phyloP scores from a whole-genome alignment of 2,888 invertebrate genomes.

The Pollenia labialis region DNA sequence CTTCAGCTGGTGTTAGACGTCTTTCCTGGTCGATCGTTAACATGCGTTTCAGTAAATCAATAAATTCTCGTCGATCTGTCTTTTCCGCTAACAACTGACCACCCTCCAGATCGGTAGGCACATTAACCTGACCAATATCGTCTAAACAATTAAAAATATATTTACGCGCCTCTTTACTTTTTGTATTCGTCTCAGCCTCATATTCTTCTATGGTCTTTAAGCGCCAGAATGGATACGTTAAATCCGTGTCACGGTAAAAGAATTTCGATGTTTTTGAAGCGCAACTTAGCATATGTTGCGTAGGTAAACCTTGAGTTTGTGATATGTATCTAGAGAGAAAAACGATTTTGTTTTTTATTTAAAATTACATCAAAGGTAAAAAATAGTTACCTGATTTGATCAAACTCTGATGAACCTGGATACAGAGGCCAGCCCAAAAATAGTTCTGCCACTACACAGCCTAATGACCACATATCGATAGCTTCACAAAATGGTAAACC shows the following conservation, averaged over 20 bases:
- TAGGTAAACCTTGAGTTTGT: slow-evolving; percentile 98
- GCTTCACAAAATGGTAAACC: slow-evolving; percentile 99
- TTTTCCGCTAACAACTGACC: slow-evolving; percentile 98
- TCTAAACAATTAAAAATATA: slow-evolving; percentile 99
- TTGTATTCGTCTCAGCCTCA: slow-evolving; percentile 98
- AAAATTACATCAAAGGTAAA: neutral
- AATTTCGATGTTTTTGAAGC: slow-evolving; percentile 99
- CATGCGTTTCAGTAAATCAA: slow-evolving; percentile 99
- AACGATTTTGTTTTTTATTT: neutral
- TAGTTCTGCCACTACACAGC: slow-evolving; percentile 99
- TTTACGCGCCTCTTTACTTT: slow-evolving; percentile 99
- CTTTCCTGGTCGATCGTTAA: slow-evolving; percentile 99
- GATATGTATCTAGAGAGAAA: slow-evolving; percentile 89
- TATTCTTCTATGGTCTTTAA: slow-evolving; percentile 98
- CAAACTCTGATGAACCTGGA: slow-evolving; percentile 99
- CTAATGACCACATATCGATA: slow-evolving; percentile 99
- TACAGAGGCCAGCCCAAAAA: slow-evolving; percentile 99
- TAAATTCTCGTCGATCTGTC: slow-evolving; percentile 98
- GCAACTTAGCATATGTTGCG: slow-evolving; percentile 98
- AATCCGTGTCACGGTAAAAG: slow-evolving; percentile 98
- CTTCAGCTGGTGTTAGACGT: slow-evolving; percentile 97
- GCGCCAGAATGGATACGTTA: slow-evolving; percentile 94
- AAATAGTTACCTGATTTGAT: slow-evolving; percentile 92
- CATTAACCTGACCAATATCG: slow-evolving; percentile 98
- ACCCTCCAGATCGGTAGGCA: slow-evolving; percentile 98